These are phyloP conservation scores for Centruroides sculpturatus DNA, from an alignment of 1,140 invertebrate genomes.

Conservation along the genomic window DNA sequence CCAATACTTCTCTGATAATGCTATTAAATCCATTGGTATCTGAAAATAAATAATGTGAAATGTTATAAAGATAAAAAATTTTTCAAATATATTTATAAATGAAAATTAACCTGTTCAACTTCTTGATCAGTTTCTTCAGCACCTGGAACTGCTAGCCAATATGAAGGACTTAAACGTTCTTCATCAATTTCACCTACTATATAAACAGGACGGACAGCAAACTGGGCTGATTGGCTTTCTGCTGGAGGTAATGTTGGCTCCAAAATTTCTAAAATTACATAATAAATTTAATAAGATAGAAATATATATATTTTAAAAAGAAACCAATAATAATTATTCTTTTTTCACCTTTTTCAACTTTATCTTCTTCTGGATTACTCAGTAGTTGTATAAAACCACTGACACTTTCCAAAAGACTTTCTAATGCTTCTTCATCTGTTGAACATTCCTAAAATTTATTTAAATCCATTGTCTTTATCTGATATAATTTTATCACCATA, in stretches of 20 bases:
- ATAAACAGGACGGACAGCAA: slow-evolving; percentile 52
- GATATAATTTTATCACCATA: no score
- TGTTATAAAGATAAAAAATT: slow-evolving; percentile 6
- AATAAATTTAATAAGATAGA: background rate
- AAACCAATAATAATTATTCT: background rate
- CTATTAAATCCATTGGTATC: slow-evolving; percentile 44
- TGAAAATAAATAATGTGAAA: slow-evolving; percentile 16
- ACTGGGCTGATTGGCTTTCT: slow-evolving; percentile 58
- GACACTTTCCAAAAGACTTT: slow-evolving; percentile 24
- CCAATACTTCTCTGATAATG: slow-evolving; percentile 47
- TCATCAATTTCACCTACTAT: slow-evolving; percentile 44
- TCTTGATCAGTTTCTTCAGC: slow-evolving; percentile 31
- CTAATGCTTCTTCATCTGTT: slow-evolving; percentile 19
- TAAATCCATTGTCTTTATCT: no score
- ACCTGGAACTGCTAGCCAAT: slow-evolving; percentile 47
- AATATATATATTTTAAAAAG: background rate
- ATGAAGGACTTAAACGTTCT: slow-evolving; percentile 47
- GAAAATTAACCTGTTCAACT: slow-evolving; percentile 22
- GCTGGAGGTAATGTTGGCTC: slow-evolving; percentile 47
- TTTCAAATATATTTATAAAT: background rate
- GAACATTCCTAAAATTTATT: slow-evolving; percentile 18
- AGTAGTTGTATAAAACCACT: slow-evolving; percentile 23
- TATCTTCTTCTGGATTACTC: slow-evolving; percentile 19
- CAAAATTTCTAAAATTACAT: slow-evolving; percentile 30
- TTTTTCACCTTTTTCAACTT: slow-evolving; percentile 3